phyloP scores from a whole-genome alignment of 2,888 invertebrate species.

The Orthosia incerta region DNA sequence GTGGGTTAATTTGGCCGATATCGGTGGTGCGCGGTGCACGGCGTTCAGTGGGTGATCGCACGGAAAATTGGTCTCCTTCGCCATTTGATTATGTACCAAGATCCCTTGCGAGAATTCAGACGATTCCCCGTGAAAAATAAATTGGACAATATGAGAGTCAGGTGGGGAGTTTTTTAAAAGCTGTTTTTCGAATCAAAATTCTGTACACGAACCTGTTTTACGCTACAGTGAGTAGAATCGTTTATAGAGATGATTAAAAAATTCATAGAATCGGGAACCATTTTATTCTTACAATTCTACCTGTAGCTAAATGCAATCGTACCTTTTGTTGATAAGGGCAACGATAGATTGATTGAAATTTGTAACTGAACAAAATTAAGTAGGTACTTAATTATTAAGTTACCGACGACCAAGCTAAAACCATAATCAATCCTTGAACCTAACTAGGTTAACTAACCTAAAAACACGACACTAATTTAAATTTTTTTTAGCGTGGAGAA shows the following conservation, averaged over 20 bases:
- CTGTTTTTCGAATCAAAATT: conserved; percentile 56
- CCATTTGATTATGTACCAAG: conserved; percentile 87
- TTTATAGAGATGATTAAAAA: conserved; percentile 51
- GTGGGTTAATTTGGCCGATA: conserved; percentile 87
- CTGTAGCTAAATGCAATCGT: neutral
- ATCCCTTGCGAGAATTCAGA: conserved; percentile 78
- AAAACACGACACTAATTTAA: neutral
- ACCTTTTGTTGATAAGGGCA: neutral
- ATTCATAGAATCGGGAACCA: conserved; percentile 14
- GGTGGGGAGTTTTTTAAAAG: conserved; percentile 61
- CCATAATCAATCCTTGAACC: neutral
- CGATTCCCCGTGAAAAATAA: conserved; percentile 77
- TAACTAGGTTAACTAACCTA: too few species aligned
- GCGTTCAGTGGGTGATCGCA: conserved; percentile 82
- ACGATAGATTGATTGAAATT: neutral
- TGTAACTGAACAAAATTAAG: neutral
- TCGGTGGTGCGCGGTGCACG: conserved; percentile 75
- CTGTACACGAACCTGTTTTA: conserved; percentile 45
- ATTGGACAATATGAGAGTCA: conserved; percentile 76
- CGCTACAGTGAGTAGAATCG: conserved; percentile 39
- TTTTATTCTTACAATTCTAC: conserved; percentile 13
- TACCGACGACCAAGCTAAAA: neutral
- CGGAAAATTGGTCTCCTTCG: conserved; percentile 88
- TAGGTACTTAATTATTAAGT: neutral
- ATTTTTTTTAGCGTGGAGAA: too few species aligned